These are phyloP conservation scores for Etia nguti DNA, from an alignment of 2,113 vertebrate genomes.

Conservation along the genomic window DNA sequence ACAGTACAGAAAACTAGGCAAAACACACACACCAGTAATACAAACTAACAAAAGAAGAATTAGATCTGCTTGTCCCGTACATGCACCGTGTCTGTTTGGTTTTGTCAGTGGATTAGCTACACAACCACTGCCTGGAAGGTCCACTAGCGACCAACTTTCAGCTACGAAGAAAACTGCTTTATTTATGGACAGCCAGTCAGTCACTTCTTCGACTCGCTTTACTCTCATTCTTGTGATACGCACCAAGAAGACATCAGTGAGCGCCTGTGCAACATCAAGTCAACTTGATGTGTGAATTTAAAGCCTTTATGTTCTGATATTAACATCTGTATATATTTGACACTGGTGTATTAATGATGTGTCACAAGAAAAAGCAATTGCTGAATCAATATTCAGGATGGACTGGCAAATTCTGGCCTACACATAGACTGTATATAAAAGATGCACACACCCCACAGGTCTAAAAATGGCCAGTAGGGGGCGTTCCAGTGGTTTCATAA, in stretches of 20 bases:
- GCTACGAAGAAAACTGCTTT: not conserved
- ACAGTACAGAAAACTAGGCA: not conserved
- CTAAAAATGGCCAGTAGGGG: too few species aligned
- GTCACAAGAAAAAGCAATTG: not conserved
- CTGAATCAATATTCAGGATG: not conserved
- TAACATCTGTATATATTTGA: not conserved
- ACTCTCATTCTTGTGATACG: fast-evolving
- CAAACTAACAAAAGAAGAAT: not conserved
- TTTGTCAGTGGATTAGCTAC: not conserved
- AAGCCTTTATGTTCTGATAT: not conserved
- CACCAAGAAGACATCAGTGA: not conserved
- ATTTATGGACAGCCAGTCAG: not conserved
- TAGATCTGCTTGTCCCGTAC: not conserved
- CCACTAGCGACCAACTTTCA: not conserved
- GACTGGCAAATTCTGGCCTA: not conserved
- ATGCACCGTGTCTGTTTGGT: not conserved
- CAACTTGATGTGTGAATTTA: not conserved
- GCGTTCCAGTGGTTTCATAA: not conserved
- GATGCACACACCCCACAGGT: not conserved
- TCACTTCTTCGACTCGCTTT: fast-evolving
- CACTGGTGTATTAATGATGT: fast-evolving
- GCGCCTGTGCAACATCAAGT: not conserved
- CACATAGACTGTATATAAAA: not conserved
- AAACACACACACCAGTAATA: not conserved
- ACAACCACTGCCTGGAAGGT: not conserved